Conservation (phyloP, 1,140 invertebrate genomes). For the Diachasma alloeum region DNA sequence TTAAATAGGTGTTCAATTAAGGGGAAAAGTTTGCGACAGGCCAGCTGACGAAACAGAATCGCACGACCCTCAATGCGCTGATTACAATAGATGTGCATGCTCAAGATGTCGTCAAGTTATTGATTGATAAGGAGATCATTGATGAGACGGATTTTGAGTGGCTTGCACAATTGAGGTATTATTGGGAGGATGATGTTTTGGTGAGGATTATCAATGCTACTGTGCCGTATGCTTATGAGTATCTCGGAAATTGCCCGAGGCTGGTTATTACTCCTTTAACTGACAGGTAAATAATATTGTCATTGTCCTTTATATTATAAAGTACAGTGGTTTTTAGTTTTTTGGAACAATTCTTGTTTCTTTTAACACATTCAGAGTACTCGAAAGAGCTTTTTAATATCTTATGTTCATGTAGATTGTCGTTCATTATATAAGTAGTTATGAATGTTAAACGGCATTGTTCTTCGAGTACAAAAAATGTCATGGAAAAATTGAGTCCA, state of each 20-base stretch:
- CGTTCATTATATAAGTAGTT: not conserved
- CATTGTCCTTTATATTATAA: too few species aligned
- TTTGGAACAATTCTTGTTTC: too few species aligned
- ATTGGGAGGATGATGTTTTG: constrained; percentile 83
- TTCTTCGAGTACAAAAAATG: too few species aligned
- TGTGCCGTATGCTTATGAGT: constrained; percentile 89
- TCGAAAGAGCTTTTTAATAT: too few species aligned
- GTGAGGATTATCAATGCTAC: constrained; percentile 90
- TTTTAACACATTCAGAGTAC: too few species aligned
- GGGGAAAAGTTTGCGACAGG: constrained; percentile 50
- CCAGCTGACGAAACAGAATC: constrained; percentile 69
- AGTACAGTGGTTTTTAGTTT: too few species aligned
- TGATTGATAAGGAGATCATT: constrained; percentile 75
- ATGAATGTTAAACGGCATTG: not conserved
- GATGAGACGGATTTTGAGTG: constrained; percentile 89
- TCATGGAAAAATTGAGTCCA: too few species aligned
- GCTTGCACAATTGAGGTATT: constrained; percentile 90
- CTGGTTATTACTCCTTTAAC: constrained; percentile 77
- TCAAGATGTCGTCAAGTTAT: constrained; percentile 82
- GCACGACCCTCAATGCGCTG: constrained; percentile 85
- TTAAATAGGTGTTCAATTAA: not conserved
- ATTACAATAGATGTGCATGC: constrained; percentile 94
- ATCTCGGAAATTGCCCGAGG: constrained; percentile 81
- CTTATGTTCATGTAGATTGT: too few species aligned
- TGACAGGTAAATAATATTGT: constrained; percentile 66